These are phyloP conservation scores for Solenopsis invicta DNA, from an alignment of 1,140 invertebrate genomes.

Conservation along the genomic window DNA sequence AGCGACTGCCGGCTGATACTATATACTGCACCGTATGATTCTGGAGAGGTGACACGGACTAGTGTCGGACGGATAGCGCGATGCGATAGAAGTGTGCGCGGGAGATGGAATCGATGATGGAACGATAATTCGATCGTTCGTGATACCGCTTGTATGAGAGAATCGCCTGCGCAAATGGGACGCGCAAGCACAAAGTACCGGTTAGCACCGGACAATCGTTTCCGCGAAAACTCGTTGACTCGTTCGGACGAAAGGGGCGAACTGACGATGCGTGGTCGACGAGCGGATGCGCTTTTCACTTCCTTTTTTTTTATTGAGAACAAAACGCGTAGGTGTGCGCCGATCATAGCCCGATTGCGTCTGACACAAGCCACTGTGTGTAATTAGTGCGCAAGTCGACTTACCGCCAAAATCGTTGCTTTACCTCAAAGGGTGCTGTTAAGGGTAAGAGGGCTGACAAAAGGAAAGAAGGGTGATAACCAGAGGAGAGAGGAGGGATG, in stretches of 20 bases:
- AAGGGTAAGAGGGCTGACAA: slow-evolving; percentile 40
- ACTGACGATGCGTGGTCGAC: slow-evolving; percentile 10
- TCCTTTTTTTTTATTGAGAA: not conserved
- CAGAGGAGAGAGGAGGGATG: slow-evolving; percentile 7
- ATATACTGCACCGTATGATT: slow-evolving; percentile 54
- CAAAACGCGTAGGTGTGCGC: not conserved
- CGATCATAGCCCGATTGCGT: slow-evolving; percentile 8
- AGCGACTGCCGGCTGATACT: slow-evolving; percentile 31
- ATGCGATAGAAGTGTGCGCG: slow-evolving; percentile 14
- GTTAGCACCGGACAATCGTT: slow-evolving; percentile 53
- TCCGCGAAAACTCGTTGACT: slow-evolving; percentile 48
- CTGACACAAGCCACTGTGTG: slow-evolving; percentile 10
- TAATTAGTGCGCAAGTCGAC: slow-evolving; percentile 47
- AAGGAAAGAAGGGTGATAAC: slow-evolving; percentile 47
- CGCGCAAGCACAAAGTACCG: slow-evolving; percentile 57
- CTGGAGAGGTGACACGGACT: slow-evolving; percentile 45
- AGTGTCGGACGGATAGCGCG: slow-evolving; percentile 54
- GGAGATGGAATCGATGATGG: slow-evolving; percentile 56
- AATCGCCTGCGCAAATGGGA: slow-evolving; percentile 42
- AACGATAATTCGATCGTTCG: slow-evolving; percentile 61
- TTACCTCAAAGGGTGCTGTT: slow-evolving; percentile 44
- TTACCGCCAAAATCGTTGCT: slow-evolving; percentile 45
- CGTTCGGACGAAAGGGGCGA: slow-evolving; percentile 9
- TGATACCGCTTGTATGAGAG: slow-evolving; percentile 43
- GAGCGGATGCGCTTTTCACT: slow-evolving; percentile 17